Conservation (phyloP, 2,888 invertebrate species). For the Rotaria sp. region DNA sequence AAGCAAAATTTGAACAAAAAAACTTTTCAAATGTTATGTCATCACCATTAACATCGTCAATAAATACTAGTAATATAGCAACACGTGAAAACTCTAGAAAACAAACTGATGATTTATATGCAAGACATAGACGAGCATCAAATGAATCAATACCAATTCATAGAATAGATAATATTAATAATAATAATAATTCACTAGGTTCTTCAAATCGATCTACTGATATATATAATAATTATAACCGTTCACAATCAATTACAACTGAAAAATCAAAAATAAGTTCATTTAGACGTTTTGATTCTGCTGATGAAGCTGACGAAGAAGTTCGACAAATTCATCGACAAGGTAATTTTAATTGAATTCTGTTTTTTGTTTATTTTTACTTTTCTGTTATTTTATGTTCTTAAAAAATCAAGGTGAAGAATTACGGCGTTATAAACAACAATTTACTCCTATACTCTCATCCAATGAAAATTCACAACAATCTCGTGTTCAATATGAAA, state of each 20-base stretch:
- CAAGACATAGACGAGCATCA: not conserved
- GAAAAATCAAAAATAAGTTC: not conserved
- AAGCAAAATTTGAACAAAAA: constrained; percentile 29
- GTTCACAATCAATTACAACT: not conserved
- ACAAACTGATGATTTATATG: not conserved
- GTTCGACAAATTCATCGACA: constrained; percentile 7
- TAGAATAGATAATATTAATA: not conserved
- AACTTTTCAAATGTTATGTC: not conserved
- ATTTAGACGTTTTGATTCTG: not conserved
- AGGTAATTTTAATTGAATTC: not conserved
- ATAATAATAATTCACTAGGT: not conserved
- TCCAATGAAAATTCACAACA: not conserved
- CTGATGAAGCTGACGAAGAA: constrained; percentile 28
- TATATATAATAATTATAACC: not conserved
- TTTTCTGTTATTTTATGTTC: not conserved
- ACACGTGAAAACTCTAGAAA: not conserved
- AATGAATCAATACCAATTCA: not conserved
- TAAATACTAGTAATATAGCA: not conserved
- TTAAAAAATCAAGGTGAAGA: not conserved
- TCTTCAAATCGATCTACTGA: not conserved
- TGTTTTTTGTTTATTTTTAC: not conserved
- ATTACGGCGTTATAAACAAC: not conserved
- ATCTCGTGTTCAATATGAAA: not conserved
- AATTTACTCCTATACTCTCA: not conserved
- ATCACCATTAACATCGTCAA: not conserved